Conservation (phyloP, 2,113 vertebrate genomes). For the Acrocephalus kingi region DNA sequence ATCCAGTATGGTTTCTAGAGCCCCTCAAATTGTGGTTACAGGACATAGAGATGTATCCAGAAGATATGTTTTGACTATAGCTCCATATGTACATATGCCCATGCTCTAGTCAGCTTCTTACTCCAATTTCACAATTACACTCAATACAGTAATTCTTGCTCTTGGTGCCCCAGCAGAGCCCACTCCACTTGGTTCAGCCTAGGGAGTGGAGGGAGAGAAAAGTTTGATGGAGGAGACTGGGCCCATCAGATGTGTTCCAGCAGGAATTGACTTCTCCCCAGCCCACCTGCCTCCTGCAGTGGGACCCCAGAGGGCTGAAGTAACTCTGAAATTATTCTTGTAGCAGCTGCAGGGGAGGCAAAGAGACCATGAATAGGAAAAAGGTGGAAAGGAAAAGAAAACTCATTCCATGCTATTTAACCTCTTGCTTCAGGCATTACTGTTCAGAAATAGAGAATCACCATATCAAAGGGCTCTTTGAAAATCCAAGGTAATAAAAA, state of each 20-base stretch:
- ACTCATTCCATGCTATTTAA: background rate
- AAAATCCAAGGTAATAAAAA: conserved; percentile 20
- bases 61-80: background rate
- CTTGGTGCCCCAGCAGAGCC: background rate
- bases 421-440: conserved; percentile 22
- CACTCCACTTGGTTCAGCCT: background rate
- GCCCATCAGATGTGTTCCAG: background rate
- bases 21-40: background rate
- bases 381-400: background rate
- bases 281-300: background rate
- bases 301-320: background rate
- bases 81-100: background rate
- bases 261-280: background rate
- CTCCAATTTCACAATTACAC: background rate
- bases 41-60: background rate
- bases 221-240: background rate
- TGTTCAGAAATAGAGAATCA: conserved; percentile 16
- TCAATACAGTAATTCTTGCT: background rate
- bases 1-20: background rate
- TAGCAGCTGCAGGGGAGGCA: background rate
- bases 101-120: background rate
- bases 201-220: background rate
- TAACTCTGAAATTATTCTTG: background rate
- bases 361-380: background rate
- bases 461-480: conserved; percentile 53